Evolutionary conservation across 2,113 vertebrate genomes (phyloP).

Genomic region (Onychostoma macrolepis): DNA sequence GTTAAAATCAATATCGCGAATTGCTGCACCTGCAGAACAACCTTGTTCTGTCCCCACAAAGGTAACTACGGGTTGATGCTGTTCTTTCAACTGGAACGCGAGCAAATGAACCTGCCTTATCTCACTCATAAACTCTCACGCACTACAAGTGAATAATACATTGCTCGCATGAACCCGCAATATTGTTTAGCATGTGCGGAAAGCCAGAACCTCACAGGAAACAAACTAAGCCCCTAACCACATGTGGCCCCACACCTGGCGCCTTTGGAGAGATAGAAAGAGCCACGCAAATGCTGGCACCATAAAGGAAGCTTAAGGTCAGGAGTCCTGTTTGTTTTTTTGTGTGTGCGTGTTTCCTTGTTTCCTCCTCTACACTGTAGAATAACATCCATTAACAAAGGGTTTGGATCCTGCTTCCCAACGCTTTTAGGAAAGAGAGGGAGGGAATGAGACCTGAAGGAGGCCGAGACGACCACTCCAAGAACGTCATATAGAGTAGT

Average conservation of each 20-base stretch:
- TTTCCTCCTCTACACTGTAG: neutral
- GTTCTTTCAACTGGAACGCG: slow-evolving; percentile 7
- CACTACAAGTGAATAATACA: neutral
- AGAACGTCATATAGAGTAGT: slow-evolving; percentile 5
- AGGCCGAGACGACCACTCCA: neutral
- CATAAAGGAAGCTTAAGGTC: slow-evolving; percentile 37
- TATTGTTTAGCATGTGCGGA: slow-evolving; percentile 4
- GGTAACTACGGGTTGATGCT: neutral
- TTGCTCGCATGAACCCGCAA: neutral
- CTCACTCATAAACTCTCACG: neutral
- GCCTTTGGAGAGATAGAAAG: slow-evolving; percentile 33
- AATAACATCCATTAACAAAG: slow-evolving; percentile 17
- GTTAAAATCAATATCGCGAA: slow-evolving; percentile 38
- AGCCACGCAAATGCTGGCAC: slow-evolving; percentile 26
- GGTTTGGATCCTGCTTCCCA: slow-evolving; percentile 6
- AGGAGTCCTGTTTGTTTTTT: slow-evolving; percentile 29
- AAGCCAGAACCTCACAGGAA: slow-evolving; percentile 29
- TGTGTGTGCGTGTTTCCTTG: neutral
- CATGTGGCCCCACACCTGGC: slow-evolving; percentile 31
- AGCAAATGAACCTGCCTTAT: neutral
- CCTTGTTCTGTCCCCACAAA: slow-evolving; percentile 30
- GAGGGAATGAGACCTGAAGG: neutral
- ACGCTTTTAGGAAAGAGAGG: slow-evolving; percentile 35
- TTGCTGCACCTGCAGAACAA: slow-evolving; percentile 42
- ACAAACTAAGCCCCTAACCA: slow-evolving; percentile 27